Conservation (phyloP, 1,140 invertebrate genomes). For the Anoplolepis gracilipes region DNA sequence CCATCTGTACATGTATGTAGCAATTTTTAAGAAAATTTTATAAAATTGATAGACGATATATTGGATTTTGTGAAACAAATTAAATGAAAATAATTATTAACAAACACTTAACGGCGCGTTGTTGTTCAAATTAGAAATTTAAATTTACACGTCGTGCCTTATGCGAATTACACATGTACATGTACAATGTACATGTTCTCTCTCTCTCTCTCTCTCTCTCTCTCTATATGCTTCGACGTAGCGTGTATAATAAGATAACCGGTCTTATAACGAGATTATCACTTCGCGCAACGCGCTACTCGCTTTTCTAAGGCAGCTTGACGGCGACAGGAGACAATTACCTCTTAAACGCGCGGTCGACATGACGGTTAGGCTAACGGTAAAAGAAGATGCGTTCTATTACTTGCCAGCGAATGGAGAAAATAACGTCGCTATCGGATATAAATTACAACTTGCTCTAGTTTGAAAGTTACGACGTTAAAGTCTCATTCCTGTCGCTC, state of each 20-base stretch:
- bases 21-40: no score
- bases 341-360: slow-evolving; percentile 35
- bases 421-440: slow-evolving; percentile 15
- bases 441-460: slow-evolving; percentile 4
- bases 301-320: slow-evolving; percentile 37
- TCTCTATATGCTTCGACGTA: slow-evolving; percentile 9
- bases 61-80: no score
- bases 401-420: not conserved
- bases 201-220: no score
- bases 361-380: slow-evolving; percentile 33
- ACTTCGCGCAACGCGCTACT: not conserved
- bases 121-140: not conserved
- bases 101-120: not conserved
- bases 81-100: not conserved
- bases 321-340: slow-evolving; percentile 28
- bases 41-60: no score
- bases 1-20: no score
- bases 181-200: no score
- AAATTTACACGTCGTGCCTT: not conserved
- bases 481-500: not conserved
- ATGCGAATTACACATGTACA: not conserved
- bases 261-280: slow-evolving; percentile 70
- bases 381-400: slow-evolving; percentile 10
- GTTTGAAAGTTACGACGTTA: slow-evolving; percentile 1
- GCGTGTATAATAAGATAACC: slow-evolving; percentile 64